Evolutionary conservation across 2,113 vertebrate species (phyloP).

Genomic region (Elgaria multicarinata): DNA sequence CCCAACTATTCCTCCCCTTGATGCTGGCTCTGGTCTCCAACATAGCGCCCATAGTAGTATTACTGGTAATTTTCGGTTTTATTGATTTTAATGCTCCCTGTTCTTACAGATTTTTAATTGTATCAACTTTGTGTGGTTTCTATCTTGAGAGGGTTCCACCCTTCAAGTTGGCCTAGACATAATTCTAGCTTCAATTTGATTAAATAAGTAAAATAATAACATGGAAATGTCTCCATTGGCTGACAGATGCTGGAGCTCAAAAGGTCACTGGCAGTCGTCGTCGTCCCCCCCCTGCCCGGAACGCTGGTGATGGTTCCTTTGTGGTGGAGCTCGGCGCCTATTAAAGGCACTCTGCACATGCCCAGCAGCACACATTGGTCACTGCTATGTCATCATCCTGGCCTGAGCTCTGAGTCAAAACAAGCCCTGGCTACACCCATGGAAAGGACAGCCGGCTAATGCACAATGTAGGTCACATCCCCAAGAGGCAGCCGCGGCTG

Average conservation of each 20-base stretch:
- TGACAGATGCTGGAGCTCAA: background rate
- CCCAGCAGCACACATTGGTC: background rate
- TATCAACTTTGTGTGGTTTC: too few relatives aligned
- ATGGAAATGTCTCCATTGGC: background rate
- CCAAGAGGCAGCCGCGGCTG: background rate
- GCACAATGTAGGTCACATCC: background rate
- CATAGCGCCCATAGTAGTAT: too few relatives aligned
- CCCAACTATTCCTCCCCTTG: too few relatives aligned
- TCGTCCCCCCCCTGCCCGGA: background rate
- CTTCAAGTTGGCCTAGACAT: too few relatives aligned
- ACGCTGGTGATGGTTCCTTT: background rate
- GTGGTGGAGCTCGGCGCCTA: too few relatives aligned
- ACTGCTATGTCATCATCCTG: background rate
- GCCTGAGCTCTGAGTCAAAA: background rate
- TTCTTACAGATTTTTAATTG: too few relatives aligned
- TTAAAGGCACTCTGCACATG: background rate
- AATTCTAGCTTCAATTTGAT: background rate
- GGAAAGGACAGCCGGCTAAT: too few relatives aligned
- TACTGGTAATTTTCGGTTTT: too few relatives aligned
- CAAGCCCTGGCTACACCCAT: background rate
- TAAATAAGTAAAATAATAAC: background rate
- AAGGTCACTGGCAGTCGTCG: background rate
- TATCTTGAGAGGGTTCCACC: too few relatives aligned
- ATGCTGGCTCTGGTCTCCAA: too few relatives aligned
- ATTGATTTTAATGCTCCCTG: too few relatives aligned